Evolutionary conservation across 2,113 vertebrate genomes (phyloP).

Genomic region (Falco punctatus): DNA sequence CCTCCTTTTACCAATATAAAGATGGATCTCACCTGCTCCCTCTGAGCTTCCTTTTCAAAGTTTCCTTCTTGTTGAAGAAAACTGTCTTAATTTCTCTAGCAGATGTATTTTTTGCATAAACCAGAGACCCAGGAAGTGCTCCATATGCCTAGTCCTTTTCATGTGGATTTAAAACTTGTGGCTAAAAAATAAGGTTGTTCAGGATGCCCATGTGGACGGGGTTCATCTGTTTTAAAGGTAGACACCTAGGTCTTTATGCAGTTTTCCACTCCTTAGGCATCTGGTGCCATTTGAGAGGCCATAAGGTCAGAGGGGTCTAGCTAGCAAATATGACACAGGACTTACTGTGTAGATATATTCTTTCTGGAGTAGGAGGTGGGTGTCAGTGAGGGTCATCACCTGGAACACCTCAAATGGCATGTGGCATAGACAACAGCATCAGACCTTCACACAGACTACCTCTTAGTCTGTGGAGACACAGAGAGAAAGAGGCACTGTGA

Average conservation of each 20-base stretch:
- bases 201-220: background rate
- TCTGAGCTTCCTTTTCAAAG: background rate
- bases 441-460: background rate
- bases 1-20: background rate
- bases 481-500: background rate
- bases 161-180: background rate
- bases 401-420: background rate
- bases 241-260: background rate
- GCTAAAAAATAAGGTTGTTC: background rate
- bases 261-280: background rate
- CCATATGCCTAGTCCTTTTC: background rate
- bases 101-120: background rate
- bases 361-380: background rate
- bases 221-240: background rate
- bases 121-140: background rate
- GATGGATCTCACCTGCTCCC: background rate
- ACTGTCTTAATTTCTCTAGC: background rate
- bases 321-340: background rate
- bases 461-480: background rate
- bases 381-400: background rate
- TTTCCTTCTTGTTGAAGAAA: background rate
- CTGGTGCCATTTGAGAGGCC: background rate
- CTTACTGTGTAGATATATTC: background rate
- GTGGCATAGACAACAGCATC: background rate
- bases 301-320: background rate